Percentiles rank a stretch among this genome's conserved stretches.
phyloP scores from a whole-genome alignment of 2,888 invertebrate genomes.

The Epirrhoe alternata region DNA sequence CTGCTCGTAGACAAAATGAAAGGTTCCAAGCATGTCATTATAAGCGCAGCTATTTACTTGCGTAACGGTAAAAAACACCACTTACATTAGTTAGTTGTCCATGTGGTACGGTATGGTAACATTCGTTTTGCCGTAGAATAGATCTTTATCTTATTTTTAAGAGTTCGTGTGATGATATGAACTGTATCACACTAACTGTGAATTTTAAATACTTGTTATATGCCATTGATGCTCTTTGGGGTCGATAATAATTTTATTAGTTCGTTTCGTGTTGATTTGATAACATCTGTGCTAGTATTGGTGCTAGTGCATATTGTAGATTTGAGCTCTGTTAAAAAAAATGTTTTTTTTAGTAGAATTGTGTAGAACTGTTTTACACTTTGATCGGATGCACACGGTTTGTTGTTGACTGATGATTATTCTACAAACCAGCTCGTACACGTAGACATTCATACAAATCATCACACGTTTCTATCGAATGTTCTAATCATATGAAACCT shows the following conservation, averaged over 20 bases:
- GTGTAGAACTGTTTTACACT: constrained; percentile 1
- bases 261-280: neutral
- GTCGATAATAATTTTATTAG: neutral
- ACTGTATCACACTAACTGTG: neutral
- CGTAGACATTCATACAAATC: too few species aligned
- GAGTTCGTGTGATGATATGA: constrained; percentile 20
- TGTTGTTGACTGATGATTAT: constrained; percentile 13
- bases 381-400: constrained; percentile 24
- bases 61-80: constrained; percentile 75
- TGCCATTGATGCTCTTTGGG: neutral
- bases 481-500: neutral
- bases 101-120: constrained; percentile 59
- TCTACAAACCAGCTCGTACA: constrained; percentile 3
- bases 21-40: constrained; percentile 66
- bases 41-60: constrained; percentile 69
- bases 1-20: constrained; percentile 55
- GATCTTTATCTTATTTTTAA: constrained; percentile 42
- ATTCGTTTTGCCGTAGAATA: constrained; percentile 51
- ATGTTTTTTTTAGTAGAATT: too few species aligned
- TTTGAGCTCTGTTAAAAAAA: too few species aligned
- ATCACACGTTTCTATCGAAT: neutral
- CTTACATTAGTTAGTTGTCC: constrained; percentile 66
- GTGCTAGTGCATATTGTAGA: too few species aligned
- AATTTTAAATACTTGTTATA: constrained; percentile 7
- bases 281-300: too few species aligned